Conservation (phyloP, 1,140 invertebrate genomes). For the Oreohelix idahoensis region DNA sequence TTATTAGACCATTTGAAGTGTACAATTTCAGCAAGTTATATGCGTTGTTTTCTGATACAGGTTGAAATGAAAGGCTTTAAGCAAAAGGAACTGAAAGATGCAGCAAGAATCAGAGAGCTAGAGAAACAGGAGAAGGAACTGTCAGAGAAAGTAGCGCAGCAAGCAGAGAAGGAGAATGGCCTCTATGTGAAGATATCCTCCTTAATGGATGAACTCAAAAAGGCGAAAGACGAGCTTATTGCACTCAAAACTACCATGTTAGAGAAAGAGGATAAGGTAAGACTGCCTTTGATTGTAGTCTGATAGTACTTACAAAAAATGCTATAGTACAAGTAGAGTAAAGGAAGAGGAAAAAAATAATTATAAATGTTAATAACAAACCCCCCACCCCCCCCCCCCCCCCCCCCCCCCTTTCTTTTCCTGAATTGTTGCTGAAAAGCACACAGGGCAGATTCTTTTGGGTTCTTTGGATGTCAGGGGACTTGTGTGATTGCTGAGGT, state of each 20-base stretch:
- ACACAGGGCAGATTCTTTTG: too few species aligned
- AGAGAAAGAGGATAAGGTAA: slow-evolving; percentile 45
- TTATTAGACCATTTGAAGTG: too few species aligned
- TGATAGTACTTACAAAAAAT: too few species aligned
- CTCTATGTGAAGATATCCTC: slow-evolving; percentile 45
- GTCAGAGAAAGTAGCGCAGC: slow-evolving; percentile 46
- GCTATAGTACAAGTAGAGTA: too few species aligned
- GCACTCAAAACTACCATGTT: slow-evolving; percentile 34
- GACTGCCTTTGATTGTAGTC: too few species aligned
- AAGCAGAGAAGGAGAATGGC: slow-evolving; percentile 46
- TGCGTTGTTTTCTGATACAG: not conserved
- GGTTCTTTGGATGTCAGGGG: too few species aligned
- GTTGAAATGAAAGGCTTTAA: slow-evolving; percentile 48
- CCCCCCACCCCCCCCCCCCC: too few species aligned
- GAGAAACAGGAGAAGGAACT: slow-evolving; percentile 54
- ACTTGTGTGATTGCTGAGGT: too few species aligned
- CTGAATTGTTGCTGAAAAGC: too few species aligned
- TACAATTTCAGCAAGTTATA: not conserved
- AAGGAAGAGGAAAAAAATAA: too few species aligned
- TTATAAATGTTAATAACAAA: too few species aligned
- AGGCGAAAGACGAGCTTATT: slow-evolving; percentile 28
- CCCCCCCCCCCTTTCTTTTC: too few species aligned
- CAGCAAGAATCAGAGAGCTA: slow-evolving; percentile 52
- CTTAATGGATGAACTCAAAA: slow-evolving; percentile 46
- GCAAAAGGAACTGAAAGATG: slow-evolving; percentile 44